A percentile compares a stretch with the other conserved stretches of the same genome.
phyloP scores from a whole-genome alignment of 2,888 invertebrate genomes.

The Perithous albicinctus region DNA sequence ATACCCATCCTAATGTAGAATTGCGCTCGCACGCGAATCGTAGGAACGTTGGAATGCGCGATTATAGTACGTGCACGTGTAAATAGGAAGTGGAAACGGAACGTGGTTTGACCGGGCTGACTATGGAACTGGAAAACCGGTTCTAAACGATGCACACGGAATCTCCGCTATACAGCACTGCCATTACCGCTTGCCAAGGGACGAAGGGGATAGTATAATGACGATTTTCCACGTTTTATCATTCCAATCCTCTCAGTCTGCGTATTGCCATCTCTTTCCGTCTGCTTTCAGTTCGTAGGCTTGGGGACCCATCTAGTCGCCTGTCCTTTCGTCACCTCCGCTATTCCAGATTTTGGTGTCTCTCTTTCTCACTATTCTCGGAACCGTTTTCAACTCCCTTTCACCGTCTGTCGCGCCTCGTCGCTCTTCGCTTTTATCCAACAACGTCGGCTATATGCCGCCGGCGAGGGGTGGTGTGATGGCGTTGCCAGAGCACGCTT shows the following conservation, averaged over 20 bases:
- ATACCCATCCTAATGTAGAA: slow-evolving; percentile 75
- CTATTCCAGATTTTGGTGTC: slow-evolving; percentile 8
- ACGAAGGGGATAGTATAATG: slow-evolving; percentile 46
- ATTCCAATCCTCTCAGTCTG: slow-evolving; percentile 49
- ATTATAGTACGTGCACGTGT: slow-evolving; percentile 67
- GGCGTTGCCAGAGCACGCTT: slow-evolving; percentile 47
- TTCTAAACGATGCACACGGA: slow-evolving; percentile 61
- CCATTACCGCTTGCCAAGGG: slow-evolving; percentile 30
- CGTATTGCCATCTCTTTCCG: slow-evolving; percentile 1
- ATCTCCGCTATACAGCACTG: slow-evolving; percentile 50
- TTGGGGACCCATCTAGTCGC: slow-evolving; percentile 18
- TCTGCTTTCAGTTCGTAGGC: slow-evolving; percentile 14
- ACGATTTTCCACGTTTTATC: slow-evolving; percentile 65
- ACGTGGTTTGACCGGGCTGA: slow-evolving; percentile 52
- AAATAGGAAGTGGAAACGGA: slow-evolving; percentile 65
- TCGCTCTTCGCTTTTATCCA: slow-evolving; percentile 60
- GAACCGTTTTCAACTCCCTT: slow-evolving; percentile 37
- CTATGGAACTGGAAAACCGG: slow-evolving; percentile 54
- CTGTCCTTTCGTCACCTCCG: slow-evolving; percentile 31
- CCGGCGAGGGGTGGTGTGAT: slow-evolving; percentile 25
- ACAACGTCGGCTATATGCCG: slow-evolving; percentile 33
- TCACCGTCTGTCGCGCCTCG: slow-evolving; percentile 63
- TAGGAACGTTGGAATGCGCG: slow-evolving; percentile 70
- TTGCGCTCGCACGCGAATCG: slow-evolving; percentile 68
- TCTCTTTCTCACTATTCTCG: slow-evolving; percentile 39